These are phyloP conservation scores for Channa striata DNA, from an alignment of 2,797 vertebrate species.

Conservation along the genomic window DNA sequence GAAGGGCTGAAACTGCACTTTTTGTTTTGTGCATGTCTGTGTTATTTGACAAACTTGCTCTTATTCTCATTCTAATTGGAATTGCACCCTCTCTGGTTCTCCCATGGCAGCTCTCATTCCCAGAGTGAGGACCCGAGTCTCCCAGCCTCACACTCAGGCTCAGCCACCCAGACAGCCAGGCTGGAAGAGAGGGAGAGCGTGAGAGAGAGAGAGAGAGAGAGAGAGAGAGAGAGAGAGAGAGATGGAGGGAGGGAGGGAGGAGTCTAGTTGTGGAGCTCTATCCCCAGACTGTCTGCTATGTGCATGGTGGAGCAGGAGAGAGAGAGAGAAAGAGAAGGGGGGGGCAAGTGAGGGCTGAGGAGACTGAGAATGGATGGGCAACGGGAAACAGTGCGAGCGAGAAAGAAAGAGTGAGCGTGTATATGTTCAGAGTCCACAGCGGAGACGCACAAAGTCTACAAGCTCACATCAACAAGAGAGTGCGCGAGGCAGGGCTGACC, in stretches of 20 bases:
- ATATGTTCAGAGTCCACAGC: slow-evolving; percentile 65
- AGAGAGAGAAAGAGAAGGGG: slow-evolving; percentile 50
- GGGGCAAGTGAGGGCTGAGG: slow-evolving; percentile 62
- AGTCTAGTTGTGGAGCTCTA: slow-evolving; percentile 71
- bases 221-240: slow-evolving; percentile 19
- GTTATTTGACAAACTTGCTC: slow-evolving; percentile 68
- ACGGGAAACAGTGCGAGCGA: slow-evolving; percentile 58
- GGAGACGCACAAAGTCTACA: slow-evolving; percentile 66
- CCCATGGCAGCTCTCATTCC: slow-evolving; percentile 69
- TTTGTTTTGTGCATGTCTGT: slow-evolving; percentile 66
- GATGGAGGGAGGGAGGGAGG: slow-evolving; percentile 69
- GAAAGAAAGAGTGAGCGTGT: slow-evolving; percentile 65
- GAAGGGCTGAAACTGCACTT: slow-evolving; percentile 51
- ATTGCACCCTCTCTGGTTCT: slow-evolving; percentile 63
- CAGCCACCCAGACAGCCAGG: slow-evolving; percentile 73
- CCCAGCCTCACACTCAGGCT: slow-evolving; percentile 67
- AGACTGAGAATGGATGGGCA: slow-evolving; percentile 79
- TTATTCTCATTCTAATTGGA: slow-evolving; percentile 82
- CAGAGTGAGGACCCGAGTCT: slow-evolving; percentile 73
- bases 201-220: slow-evolving; percentile 29
- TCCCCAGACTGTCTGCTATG: slow-evolving; percentile 68
- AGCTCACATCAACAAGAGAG: slow-evolving; percentile 76
- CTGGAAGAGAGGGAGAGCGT: slow-evolving; percentile 51
- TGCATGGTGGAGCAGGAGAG: slow-evolving; percentile 73
- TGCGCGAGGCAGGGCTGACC: slow-evolving; percentile 59